Evolutionary conservation across 2,113 vertebrate species (phyloP).

Genomic region (Peromyscus leucopus): DNA sequence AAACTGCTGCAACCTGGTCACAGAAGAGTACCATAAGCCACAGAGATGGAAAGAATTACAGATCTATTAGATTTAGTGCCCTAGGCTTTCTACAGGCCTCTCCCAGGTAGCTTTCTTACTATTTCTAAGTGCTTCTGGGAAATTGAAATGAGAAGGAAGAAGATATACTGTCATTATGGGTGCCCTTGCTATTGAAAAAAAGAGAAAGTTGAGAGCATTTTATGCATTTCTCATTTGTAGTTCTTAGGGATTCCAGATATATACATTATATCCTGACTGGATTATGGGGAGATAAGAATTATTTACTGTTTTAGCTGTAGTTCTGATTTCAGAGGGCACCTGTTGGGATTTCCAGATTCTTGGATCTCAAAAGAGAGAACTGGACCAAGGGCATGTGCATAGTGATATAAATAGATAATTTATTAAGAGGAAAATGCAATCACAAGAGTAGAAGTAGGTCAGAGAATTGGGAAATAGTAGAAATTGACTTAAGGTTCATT

Average conservation of each 20-base stretch:
- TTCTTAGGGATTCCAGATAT: not conserved
- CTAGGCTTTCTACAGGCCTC: no score
- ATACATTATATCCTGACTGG: not conserved
- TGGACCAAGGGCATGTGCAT: not conserved
- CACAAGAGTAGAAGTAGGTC: not conserved
- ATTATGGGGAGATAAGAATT: not conserved
- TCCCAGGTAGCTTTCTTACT: not conserved
- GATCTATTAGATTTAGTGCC: not conserved
- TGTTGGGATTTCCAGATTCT: not conserved
- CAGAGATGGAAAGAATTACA: not conserved
- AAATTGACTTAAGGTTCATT: not conserved
- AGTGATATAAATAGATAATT: not conserved
- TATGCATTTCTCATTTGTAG: not conserved
- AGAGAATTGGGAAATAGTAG: not conserved
- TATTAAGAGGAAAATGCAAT: not conserved
- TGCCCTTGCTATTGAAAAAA: not conserved
- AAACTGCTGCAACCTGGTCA: not conserved
- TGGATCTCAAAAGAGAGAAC: not conserved
- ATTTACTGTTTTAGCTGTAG: not conserved
- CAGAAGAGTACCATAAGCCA: not conserved
- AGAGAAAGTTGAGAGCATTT: not conserved
- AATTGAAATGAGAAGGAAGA: not conserved
- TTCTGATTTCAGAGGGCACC: not conserved
- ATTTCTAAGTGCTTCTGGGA: not conserved
- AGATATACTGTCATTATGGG: not conserved